phyloP scores from a whole-genome alignment of 2,797 vertebrate species.

The Oreortyx pictus region DNA sequence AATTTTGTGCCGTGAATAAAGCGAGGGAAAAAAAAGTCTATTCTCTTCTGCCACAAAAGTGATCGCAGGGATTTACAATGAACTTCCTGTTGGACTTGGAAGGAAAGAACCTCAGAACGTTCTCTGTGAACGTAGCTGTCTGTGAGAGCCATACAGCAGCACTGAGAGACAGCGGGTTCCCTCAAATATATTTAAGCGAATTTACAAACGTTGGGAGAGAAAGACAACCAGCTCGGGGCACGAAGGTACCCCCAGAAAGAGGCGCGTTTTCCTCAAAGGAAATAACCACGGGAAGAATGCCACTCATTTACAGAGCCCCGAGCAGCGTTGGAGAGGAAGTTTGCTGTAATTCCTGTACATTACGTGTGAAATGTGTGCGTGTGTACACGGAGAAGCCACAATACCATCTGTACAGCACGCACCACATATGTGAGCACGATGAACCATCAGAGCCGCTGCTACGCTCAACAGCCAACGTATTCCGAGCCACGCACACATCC shows the following conservation, averaged over 20 bases:
- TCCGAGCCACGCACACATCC: slow-evolving; percentile 14
- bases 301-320: background rate
- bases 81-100: slow-evolving; percentile 67
- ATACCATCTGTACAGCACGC: slow-evolving; percentile 62
- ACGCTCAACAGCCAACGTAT: slow-evolving; percentile 35
- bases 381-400: slow-evolving; percentile 52
- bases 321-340: slow-evolving; percentile 29
- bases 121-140: slow-evolving; percentile 57
- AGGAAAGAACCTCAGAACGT: slow-evolving; percentile 58
- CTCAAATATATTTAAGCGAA: slow-evolving; percentile 47
- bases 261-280: background rate
- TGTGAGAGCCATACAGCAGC: slow-evolving; percentile 7
- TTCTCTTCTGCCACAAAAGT: slow-evolving; percentile 65
- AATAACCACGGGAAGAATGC: background rate
- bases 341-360: slow-evolving; percentile 54
- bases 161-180: slow-evolving; percentile 35
- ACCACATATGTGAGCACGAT: slow-evolving; percentile 50
- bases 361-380: slow-evolving; percentile 44
- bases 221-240: background rate
- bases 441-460: slow-evolving; percentile 49
- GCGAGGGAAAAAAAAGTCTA: slow-evolving; percentile 37
- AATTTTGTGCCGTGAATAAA: slow-evolving; percentile 55
- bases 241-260: background rate
- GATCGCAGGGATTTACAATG: slow-evolving; percentile 61
- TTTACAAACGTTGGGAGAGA: background rate